Evolutionary conservation across 2,113 vertebrate genomes (phyloP), one percentile per base, ranked within the genome.

Genomic region (Heterochromis multidens): DNA sequence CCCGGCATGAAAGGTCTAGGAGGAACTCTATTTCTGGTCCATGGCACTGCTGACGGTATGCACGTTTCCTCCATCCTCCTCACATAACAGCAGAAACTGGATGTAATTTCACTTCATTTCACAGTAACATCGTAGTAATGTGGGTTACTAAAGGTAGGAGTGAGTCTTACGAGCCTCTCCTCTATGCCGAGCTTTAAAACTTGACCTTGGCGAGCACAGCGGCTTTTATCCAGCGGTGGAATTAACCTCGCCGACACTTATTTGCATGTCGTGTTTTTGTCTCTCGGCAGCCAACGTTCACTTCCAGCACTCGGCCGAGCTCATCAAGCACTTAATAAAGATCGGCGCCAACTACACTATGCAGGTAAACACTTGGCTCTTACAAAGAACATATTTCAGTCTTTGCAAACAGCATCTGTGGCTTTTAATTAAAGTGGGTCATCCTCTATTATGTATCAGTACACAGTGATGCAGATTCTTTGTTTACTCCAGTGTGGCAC

Each of bases 241-340:
- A 40, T 78, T 25, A 86, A 88, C 67, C 83, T 52, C 3, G 10
- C 6, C 0, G 11, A 79, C 86, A 21, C 76, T 79, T 10, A 78
- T 58, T 57, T 62, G 12, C 60, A 67, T 43, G 23, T 78, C 3
- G 52, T 80, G 6, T 49, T 84, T 78, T 19, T 84, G 52, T 58
- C 21, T 82, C 86, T 96, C 94, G 8, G 3, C 91, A 99, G 98
- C 97, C 52, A 98, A 98, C 91, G 95, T 99, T 94, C 98, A 99
- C 94, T 99, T 99, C 91, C 98, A 99, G 87, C 98, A 99, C 93
- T 97, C 98, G 60, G 98, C 98, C 21, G 98, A 99, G 94, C 95
- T 99, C 95, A 98, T 99, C 94, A 98, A 98, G 90, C 97, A 97
- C 87, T 93, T 99, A 87, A 98, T 99, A 95, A 97, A 97, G 96